Evolutionary conservation across 53 echinoderm and acorn worm genomes (phyloP), one percentile per base, ranked within the genome.

Genomic region (Echinarachnius parma): DNA sequence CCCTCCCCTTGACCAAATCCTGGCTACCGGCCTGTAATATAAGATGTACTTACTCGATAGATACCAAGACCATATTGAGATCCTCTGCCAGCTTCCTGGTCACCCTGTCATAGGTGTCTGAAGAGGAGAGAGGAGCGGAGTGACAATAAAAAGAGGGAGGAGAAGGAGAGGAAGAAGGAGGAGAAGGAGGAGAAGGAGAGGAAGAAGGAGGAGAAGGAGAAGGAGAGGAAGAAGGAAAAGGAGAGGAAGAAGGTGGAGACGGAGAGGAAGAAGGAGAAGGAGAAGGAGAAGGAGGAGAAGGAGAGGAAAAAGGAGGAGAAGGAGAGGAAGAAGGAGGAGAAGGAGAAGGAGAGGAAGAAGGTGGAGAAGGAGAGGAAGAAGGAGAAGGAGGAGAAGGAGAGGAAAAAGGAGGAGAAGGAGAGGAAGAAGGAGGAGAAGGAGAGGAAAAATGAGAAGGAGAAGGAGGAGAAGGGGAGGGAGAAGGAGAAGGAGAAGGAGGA

Each of bases 31-130:
- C n/a, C n/a, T n/a, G n/a, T n/a, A n/a, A n/a, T n/a, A 45, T 16
- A 45, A 45, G 46, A 45, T 16, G 16, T 11, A 87, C 91, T 77
- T 87, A 91, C 91, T 87, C 83, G 4, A 91, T 48, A 4, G 91
- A 91, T n/a, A 87, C 77, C 2, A 87, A 68, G 1, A 91, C 76
- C 7, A 62, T 59, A 53, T 91, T 64, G 31, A 91, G 67, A 5
- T 58, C 80, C 32, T 86, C 86, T 5, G 91, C 83, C 34, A 91
- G 44, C 4, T 75, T 78, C 54, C 86, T 61, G 31, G 77, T 83
- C 32, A 85, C 2, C 1, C 31, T 31, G 10, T 89, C 89, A 36
- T 82, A 89, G 37, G 64, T 29, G 49, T 62, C 89, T 89, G 61
- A 31, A 61, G 50, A 45, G 16, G 46, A 16, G 16, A 45, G 46